Evolutionary conservation across 2,888 invertebrate genomes (phyloP), one percentile per base, ranked within the genome.

Genomic region (Crematogaster levior): DNA sequence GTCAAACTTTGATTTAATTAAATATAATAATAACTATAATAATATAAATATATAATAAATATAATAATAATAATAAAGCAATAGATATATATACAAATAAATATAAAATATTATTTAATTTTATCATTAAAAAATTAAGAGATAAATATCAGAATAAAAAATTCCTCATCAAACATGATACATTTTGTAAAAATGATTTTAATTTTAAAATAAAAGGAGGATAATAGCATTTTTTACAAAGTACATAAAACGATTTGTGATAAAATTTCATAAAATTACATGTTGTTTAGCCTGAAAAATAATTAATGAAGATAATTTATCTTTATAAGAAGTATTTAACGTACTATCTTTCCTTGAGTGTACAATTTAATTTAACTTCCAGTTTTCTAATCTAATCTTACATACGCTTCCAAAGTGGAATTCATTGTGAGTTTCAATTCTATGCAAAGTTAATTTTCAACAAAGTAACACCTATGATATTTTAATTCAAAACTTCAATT

Each of bases 321-420:
- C 66, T 66, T 66, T 66, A 66, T 66, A 66, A 66, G 46, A 66
- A 46, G 6, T 6, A 30, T 46, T 66, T 46, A 65, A 65, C 18
- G 43, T 46, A 27, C 66, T 66, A 66, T 66, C 66, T 66, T 65
- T 66, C 27, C 46, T 66, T 46, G 27, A 66, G 46, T 46, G n/a
- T n/a, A 46, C 46, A 66, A 46, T 43, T 66, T 46, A 66, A 43
- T 66, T 66, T 66, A 46, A 66, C 27, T 27, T 46, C 27, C 46
- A 66, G 46, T 46, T 66, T 66, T 66, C 66, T 66, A 65, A 65
- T 65, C 46, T 65, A 66, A 66, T 66, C 46, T 66, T 66, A 46
- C 46, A 66, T n/a, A 46, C 63, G 27, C 27, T 66, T 66, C 27
- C 66, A 27, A 46, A 66, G 27, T 66, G n/a, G 27, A 46, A 46